These are phyloP conservation scores for Parauchenoglanis punctatus DNA, from an alignment of 2,797 vertebrate genomes.

Conservation along the genomic window DNA sequence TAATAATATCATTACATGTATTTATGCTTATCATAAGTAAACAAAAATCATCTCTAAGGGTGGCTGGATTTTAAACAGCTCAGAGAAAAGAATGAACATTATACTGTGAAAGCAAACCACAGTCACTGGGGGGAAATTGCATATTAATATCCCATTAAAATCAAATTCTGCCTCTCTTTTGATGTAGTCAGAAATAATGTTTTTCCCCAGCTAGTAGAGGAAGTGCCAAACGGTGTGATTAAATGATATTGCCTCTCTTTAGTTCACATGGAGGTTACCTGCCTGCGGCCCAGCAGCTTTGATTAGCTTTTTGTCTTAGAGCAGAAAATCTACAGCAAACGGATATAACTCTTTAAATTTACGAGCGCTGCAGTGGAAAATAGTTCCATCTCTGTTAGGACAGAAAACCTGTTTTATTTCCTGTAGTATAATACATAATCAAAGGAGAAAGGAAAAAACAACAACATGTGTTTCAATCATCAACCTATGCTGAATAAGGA, in stretches of 20 bases:
- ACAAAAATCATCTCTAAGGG: conserved; percentile 51
- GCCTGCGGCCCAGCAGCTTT: conserved; percentile 79
- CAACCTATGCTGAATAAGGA: conserved; percentile 50
- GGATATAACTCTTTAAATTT: conserved; percentile 72
- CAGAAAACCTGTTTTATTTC: conserved; percentile 62
- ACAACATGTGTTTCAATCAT: conserved; percentile 52
- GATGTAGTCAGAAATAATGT: conserved; percentile 72
- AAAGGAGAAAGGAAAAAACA: conserved; percentile 64
- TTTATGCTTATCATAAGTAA: conserved; percentile 53
- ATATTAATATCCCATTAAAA: conserved; percentile 71
- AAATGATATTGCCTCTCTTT: conserved; percentile 83
- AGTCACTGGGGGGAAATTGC: conserved; percentile 55
- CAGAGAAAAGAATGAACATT: conserved; percentile 48
- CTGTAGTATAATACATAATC: conserved; percentile 64
- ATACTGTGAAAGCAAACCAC: conserved; percentile 35
- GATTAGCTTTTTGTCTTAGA: conserved; percentile 83
- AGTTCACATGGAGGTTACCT: conserved; percentile 85
- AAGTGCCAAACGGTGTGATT: conserved; percentile 77
- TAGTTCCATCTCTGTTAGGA: conserved; percentile 67
- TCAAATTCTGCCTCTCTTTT: conserved; percentile 72
- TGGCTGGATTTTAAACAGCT: conserved; percentile 55
- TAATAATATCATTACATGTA: conserved; percentile 50
- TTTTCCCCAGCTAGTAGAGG: conserved; percentile 60
- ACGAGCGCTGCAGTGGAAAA: conserved; percentile 68
- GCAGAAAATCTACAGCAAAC: conserved; percentile 77